phyloP scores from a whole-genome alignment of 2,113 vertebrate genomes.

The Raja brachyura region DNA sequence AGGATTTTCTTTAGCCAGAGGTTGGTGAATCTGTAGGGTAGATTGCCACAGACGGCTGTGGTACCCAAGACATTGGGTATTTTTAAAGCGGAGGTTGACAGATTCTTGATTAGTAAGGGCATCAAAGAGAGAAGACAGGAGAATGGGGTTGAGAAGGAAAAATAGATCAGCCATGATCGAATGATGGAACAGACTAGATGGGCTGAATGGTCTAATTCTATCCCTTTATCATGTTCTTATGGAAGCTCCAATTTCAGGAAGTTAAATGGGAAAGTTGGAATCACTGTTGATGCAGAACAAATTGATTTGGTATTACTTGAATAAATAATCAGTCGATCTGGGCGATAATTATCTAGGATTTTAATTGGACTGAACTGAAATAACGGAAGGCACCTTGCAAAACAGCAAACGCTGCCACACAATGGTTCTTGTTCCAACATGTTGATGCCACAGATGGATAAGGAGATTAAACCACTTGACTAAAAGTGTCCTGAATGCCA shows the following conservation, averaged over 20 bases:
- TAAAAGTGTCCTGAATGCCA: background rate
- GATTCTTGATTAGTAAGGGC: too few species aligned
- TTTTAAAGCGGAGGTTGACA: too few species aligned
- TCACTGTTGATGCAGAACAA: background rate
- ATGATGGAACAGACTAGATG: too few species aligned
- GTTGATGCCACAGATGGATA: background rate
- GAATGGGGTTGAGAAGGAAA: too few species aligned
- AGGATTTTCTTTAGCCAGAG: too few species aligned
- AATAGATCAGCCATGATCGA: too few species aligned
- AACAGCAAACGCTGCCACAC: background rate
- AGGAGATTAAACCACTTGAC: background rate
- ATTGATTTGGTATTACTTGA: conserved; percentile 12
- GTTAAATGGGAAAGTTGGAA: background rate
- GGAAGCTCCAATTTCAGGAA: background rate
- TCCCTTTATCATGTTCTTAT: too few species aligned
- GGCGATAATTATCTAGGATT: background rate
- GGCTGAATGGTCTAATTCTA: too few species aligned
- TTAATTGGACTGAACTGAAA: background rate
- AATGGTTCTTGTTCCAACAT: background rate
- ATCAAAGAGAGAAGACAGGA: too few species aligned
- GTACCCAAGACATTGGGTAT: too few species aligned
- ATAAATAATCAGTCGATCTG: background rate
- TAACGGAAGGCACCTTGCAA: background rate
- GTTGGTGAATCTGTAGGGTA: too few species aligned
- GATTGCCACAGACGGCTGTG: too few species aligned